Conservation (phyloP, 2,113 vertebrate genomes). For the Beaufortia kweichowensis region DNA sequence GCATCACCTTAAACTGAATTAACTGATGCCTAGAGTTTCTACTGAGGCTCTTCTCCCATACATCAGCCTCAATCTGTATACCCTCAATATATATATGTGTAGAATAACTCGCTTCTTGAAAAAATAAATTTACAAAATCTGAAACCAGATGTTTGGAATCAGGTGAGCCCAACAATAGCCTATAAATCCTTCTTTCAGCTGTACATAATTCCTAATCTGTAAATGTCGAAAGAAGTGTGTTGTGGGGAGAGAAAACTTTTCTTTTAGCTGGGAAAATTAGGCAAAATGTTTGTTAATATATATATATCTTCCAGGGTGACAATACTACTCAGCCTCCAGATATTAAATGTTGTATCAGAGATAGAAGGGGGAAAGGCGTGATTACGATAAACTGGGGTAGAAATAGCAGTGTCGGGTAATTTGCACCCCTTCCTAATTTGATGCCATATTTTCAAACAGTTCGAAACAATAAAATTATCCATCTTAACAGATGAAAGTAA, state of each 20-base stretch:
- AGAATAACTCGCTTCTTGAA: neutral
- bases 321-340: neutral
- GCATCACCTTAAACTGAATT: too few relatives aligned
- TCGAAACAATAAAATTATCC: too few relatives aligned
- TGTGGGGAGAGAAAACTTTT: neutral
- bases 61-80: too few relatives aligned
- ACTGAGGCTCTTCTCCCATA: neutral
- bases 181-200: neutral
- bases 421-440: neutral
- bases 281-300: too few relatives aligned
- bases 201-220: neutral
- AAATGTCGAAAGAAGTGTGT: neutral
- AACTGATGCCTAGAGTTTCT: neutral
- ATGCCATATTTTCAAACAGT: constrained; percentile 1
- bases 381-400: neutral
- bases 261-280: neutral
- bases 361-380: neutral
- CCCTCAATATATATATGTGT: too few relatives aligned
- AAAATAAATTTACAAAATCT: neutral
- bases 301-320: neutral
- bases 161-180: neutral
- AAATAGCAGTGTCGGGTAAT: neutral
- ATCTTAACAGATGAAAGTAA: neutral
- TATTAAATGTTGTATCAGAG: neutral
- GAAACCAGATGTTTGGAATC: neutral